Base-by-base conservation (phyloP, 2,113 vertebrate species). In the Varanus salvator region DNA sequence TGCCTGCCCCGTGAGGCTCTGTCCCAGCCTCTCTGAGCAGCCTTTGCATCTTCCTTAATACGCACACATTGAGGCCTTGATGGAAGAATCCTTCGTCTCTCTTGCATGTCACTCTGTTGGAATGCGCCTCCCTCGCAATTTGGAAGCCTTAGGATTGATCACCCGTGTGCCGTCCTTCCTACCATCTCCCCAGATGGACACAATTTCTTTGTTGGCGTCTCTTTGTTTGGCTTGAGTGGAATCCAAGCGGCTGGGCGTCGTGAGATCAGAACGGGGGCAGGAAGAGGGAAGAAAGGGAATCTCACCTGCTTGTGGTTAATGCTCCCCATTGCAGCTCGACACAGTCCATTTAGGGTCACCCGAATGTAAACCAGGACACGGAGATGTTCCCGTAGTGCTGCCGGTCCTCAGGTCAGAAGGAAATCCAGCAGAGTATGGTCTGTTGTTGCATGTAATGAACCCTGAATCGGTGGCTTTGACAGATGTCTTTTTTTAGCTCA, bases 261-360 rank as follows among this genome's bases (percentile, higher is more conserved):
- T 95, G 94, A 95, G 87, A 91, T 94, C 95, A 95, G 93, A 96
- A 95, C 31, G 85, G 1, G 92, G 96, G 96, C 95, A 91, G 94
- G 19, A 44, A 44, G 19, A 19, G 31, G 31, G 38, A 27, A 93
- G 29, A 93, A 95, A 87, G 89, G 78, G 88, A 90, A 91, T 93
- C 94, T 97, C 97, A 97, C 96, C 97, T 96, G 96, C 94, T 97
- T 95, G 96, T 96, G 96, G 96, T 97, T 97, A 97, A 89, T 95
- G 93, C 95, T 93, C 83, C 94, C 96, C 94, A 94, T 96, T 95
- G 92, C 94, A 89, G 72, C 52, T 95, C 87, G 90, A 91, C 76
- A 81, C 92, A 94, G 69, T 90, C 86, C 95, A 94, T 90, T 87
- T 91, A 94, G 87, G 96, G 95, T 94, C 90, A 94, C 69, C 91